Evolutionary conservation across 2,797 vertebrate genomes (phyloP).

Genomic region (Bufotes viridis): DNA sequence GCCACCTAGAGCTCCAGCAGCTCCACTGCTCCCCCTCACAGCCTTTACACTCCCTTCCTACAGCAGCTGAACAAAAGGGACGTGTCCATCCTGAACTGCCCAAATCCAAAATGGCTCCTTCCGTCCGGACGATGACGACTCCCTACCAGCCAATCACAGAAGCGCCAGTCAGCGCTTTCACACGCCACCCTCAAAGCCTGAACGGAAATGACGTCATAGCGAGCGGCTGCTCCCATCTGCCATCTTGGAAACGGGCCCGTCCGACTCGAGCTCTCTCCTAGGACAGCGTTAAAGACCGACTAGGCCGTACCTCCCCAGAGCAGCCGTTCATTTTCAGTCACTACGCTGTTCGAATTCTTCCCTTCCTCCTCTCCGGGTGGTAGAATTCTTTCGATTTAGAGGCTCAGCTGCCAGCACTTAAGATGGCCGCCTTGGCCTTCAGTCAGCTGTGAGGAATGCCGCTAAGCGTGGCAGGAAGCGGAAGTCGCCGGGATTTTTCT

Average conservation of each 20-base stretch:
- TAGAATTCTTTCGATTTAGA: too few relatives aligned
- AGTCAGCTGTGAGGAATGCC: neutral
- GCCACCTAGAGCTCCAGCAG: neutral
- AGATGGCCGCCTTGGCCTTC: slow-evolving; percentile 25
- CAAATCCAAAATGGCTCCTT: slow-evolving; percentile 37
- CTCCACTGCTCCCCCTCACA: neutral
- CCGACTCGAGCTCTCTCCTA: fast-evolving
- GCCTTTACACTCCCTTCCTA: neutral
- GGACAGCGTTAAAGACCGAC: too few relatives aligned
- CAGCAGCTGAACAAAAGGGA: neutral
- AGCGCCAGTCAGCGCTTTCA: slow-evolving; percentile 45
- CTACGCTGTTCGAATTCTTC: neutral
- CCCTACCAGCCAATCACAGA: slow-evolving; percentile 28
- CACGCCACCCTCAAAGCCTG: neutral
- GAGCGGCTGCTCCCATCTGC: neutral
- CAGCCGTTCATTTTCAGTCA: neutral
- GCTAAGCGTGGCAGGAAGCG: slow-evolving; percentile 80
- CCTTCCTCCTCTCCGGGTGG: too few relatives aligned
- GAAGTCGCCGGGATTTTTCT: slow-evolving; percentile 65
- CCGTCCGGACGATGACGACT: neutral
- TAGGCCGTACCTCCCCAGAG: neutral
- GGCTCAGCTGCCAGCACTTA: neutral
- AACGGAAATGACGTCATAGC: neutral
- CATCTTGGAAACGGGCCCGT: slow-evolving; percentile 24
- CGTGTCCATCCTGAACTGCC: slow-evolving; percentile 40